Evolutionary conservation across 2,888 invertebrate genomes (phyloP).

Genomic region (Napeogenes sylphis): DNA sequence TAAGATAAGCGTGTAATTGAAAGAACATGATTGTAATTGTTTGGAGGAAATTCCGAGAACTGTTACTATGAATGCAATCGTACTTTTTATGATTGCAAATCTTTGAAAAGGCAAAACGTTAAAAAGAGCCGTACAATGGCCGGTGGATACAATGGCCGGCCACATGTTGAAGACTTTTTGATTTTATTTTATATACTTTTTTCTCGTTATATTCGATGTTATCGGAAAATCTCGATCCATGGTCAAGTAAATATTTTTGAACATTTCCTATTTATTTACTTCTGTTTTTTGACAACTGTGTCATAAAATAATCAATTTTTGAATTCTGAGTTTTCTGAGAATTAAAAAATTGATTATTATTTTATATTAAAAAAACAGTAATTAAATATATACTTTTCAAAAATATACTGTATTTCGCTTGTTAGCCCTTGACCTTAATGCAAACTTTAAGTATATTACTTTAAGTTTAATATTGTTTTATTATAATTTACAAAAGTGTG

Average conservation of each 20-base stretch:
- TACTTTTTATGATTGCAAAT: slow-evolving; percentile 55
- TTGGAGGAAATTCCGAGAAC: slow-evolving; percentile 46
- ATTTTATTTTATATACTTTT: slow-evolving; percentile 52
- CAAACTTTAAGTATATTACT: too few relatives aligned
- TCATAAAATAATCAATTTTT: not conserved
- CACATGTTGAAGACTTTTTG: slow-evolving; percentile 59
- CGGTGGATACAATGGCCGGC: slow-evolving; percentile 62
- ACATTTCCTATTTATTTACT: too few relatives aligned
- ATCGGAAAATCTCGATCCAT: not conserved
- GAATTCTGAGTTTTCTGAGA: too few relatives aligned
- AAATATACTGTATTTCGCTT: too few relatives aligned
- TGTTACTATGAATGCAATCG: slow-evolving; percentile 61
- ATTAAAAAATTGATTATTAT: too few relatives aligned
- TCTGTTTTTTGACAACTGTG: not conserved
- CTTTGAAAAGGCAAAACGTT: slow-evolving; percentile 58
- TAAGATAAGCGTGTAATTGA: slow-evolving; percentile 20
- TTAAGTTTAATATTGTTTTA: too few relatives aligned
- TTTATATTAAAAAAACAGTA: too few relatives aligned
- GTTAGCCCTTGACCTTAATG: not conserved
- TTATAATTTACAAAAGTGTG: not conserved
- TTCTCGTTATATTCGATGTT: slow-evolving; percentile 4
- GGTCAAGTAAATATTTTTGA: too few relatives aligned
- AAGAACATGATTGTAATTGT: slow-evolving; percentile 27
- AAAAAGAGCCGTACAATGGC: slow-evolving; percentile 67
- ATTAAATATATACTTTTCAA: too few relatives aligned